A percentile compares a stretch with the other conserved stretches of the same genome.
phyloP scores from a whole-genome alignment of 1,140 invertebrate genomes.

The Leptinotarsa undecemlineata region DNA sequence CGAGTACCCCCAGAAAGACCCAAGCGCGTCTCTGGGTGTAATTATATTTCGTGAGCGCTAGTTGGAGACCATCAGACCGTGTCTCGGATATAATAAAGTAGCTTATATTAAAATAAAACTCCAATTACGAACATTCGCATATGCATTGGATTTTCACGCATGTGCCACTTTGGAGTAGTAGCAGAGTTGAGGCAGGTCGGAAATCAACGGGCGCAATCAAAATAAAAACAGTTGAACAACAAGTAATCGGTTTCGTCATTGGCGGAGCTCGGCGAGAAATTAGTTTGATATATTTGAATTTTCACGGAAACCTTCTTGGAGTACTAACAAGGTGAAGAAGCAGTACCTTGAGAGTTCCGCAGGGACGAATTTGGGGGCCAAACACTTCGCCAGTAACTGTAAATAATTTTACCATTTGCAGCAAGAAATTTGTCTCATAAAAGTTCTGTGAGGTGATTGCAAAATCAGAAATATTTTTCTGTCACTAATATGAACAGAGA shows the following conservation, averaged over 20 bases:
- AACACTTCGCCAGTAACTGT: too few species aligned
- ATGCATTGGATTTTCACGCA: constrained; percentile 47
- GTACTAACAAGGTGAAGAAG: too few species aligned
- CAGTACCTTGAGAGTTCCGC: too few species aligned
- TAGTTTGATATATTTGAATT: background rate
- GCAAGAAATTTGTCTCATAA: too few species aligned
- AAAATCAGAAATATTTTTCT: too few species aligned
- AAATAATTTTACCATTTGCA: too few species aligned
- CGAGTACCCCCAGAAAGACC: background rate
- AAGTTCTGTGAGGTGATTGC: too few species aligned
- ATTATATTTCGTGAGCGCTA: constrained; percentile 25
- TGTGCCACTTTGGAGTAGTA: constrained; percentile 42
- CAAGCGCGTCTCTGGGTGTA: constrained; percentile 10
- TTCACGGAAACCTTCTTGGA: too few species aligned
- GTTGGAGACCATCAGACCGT: constrained; percentile 40
- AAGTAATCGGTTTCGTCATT: constrained; percentile 32
- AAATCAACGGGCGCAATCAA: constrained; percentile 43
- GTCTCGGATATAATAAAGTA: constrained; percentile 45
- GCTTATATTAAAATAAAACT: constrained; percentile 46
- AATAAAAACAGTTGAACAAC: constrained; percentile 45
- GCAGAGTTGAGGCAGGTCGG: constrained; percentile 44
- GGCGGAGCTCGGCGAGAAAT: background rate
- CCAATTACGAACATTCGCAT: constrained; percentile 39
- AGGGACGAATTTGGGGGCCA: too few species aligned
- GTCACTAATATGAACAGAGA: too few species aligned